Percentiles rank a stretch among this genome's conserved stretches.
Evolutionary conservation across 2,888 invertebrate genomes (phyloP).

Genomic region (Synanthedon tipuliformis): DNA sequence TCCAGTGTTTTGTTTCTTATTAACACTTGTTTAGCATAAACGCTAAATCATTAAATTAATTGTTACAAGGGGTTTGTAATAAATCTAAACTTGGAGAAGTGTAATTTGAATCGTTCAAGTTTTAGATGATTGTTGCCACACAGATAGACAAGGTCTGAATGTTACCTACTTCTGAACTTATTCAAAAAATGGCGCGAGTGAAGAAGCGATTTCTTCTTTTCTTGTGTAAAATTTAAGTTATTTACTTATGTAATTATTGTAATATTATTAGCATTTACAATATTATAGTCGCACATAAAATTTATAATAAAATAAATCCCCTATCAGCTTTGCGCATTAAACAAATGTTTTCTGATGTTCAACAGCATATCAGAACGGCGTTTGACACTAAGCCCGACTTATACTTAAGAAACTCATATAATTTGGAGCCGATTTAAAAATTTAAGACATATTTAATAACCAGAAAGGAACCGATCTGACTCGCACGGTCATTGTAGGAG

Average conservation of each 20-base stretch:
- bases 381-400: constrained; percentile 62
- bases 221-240: background rate
- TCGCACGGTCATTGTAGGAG: constrained; percentile 4
- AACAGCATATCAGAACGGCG: constrained; percentile 35
- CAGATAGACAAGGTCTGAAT: no score
- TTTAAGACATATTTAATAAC: constrained; percentile 47
- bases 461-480: constrained; percentile 26
- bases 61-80: background rate
- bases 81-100: no score
- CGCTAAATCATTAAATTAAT: background rate
- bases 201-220: background rate
- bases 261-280: constrained; percentile 22
- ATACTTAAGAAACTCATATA: constrained; percentile 52
- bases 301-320: constrained; percentile 31
- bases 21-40: background rate
- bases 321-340: constrained; percentile 42
- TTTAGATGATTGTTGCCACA: no score
- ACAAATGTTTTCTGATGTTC: constrained; percentile 54
- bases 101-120: no score
- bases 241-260: constrained; percentile 6
- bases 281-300: constrained; percentile 19
- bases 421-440: constrained; percentile 55
- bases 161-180: no score
- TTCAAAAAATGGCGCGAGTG: no score
- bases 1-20: constrained; percentile 12